Evolutionary conservation across 2,113 vertebrate species (phyloP), one percentile per base, ranked within the genome.

Genomic region (Anthoscopus minutus): DNA sequence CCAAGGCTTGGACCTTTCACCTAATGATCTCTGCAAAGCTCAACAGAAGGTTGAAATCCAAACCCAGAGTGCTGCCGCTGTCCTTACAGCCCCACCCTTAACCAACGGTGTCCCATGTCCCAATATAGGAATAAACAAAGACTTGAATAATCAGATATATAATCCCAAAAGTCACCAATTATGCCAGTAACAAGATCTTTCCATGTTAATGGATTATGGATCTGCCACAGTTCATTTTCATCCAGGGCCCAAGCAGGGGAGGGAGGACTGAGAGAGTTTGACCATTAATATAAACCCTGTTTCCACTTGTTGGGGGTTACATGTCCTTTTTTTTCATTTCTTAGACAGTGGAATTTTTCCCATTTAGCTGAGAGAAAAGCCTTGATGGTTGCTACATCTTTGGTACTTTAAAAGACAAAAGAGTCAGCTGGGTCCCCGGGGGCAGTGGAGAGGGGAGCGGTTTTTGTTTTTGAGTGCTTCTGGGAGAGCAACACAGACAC

Each of bases 61-160:
- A 66, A 91, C 28, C 11, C 21, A 35, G 4, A 83, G 35, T 0
- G 0, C 35, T 51, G 35, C 45, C 22, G 5, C 81, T 86, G 88
- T 83, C 25, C 44, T 84, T 65, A 60, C 30, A 81, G 48, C 9
- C 8, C 18, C 7, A 23, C 25, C 53, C 30, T n/a, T 86, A 42
- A 50, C 23, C 0, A 0, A 23, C 17, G 20, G 62, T 2, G 3
- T 73, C n/a, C 51, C 38, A 48, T 2, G 2, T 71, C 51, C 60
- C 38, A 69, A 42, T 17, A 61, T 15, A n/a, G 1, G 1, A 51
- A 38, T 27, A 81, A 88, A 31, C 17, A 67, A 86, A 72, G 13
- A 51, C 7, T 44, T 80, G 28, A 47, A 58, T 38, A 67, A 84
- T 40, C 19, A 40, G 38, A 33, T 50, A 38, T 15, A 28, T 9